Evolutionary conservation across 2,113 vertebrate species (phyloP).

Genomic region (Catagonus wagneri): DNA sequence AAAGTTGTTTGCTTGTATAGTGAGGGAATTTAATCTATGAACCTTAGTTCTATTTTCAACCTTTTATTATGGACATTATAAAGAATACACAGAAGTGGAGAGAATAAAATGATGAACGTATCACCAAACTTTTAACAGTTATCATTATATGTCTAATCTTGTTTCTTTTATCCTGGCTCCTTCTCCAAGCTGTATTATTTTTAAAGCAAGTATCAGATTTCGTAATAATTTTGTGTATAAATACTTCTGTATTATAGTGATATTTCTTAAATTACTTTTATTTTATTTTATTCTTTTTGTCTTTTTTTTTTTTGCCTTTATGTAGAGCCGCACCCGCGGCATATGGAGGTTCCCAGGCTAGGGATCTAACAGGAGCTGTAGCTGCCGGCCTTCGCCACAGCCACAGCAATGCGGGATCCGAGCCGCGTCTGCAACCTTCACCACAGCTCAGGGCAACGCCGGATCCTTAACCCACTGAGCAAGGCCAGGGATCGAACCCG

Average conservation of each 20-base stretch:
- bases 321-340: too few species aligned
- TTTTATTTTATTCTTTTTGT: too few species aligned
- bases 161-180: background rate
- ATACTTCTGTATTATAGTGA: background rate
- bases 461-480: too few species aligned
- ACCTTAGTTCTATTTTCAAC: conserved; percentile 23
- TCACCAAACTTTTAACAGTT: background rate
- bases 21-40: conserved; percentile 44
- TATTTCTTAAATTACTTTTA: conserved; percentile 40
- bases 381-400: too few species aligned
- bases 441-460: too few species aligned
- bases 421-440: too few species aligned
- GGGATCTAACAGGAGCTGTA: too few species aligned
- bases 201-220: conserved; percentile 44
- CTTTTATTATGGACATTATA: conserved; percentile 49
- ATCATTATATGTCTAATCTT: conserved; percentile 2
- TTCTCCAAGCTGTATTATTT: conserved; percentile 45
- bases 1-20: conserved; percentile 35
- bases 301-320: too few species aligned
- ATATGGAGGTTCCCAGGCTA: too few species aligned
- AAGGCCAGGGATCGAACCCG: too few species aligned
- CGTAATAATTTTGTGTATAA: conserved; percentile 11
- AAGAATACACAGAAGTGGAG: conserved; percentile 5
- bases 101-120: conserved; percentile 38
- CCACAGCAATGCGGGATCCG: too few species aligned